Conservation (phyloP, 2,113 vertebrate genomes). For the Corythoichthys haematopterus region DNA sequence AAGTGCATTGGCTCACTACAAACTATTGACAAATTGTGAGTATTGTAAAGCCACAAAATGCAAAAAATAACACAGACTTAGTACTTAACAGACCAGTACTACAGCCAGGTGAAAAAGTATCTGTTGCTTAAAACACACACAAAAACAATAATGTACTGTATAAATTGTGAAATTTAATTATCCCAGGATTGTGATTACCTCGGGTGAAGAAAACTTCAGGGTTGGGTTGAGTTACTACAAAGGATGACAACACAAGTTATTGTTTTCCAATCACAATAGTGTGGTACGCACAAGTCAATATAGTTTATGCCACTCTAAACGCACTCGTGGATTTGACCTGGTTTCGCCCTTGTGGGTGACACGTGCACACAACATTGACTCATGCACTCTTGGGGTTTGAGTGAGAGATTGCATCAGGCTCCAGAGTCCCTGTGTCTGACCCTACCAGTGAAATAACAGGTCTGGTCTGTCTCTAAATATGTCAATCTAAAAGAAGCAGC, state of each 20-base stretch:
- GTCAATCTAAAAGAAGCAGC: slow-evolving; percentile 66
- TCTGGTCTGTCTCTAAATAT: slow-evolving; percentile 63
- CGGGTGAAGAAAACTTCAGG: not conserved
- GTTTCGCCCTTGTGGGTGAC: slow-evolving; percentile 34
- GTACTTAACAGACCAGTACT: not conserved
- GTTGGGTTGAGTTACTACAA: not conserved
- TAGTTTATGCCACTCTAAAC: slow-evolving; percentile 25
- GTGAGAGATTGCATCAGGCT: slow-evolving; percentile 62
- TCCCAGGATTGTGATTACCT: not conserved
- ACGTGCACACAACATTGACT: not conserved
- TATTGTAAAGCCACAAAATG: not conserved
- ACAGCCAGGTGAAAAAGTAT: too few relatives aligned
- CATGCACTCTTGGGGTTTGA: slow-evolving; percentile 3
- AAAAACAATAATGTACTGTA: not conserved
- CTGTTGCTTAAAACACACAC: too few relatives aligned
- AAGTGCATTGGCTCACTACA: not conserved
- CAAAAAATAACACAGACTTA: not conserved
- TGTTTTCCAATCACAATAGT: slow-evolving; percentile 22
- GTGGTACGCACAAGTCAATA: slow-evolving; percentile 24
- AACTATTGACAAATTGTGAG: not conserved
- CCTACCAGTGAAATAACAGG: slow-evolving; percentile 70
- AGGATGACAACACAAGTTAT: not conserved
- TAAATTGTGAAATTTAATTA: not conserved
- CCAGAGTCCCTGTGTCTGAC: slow-evolving; percentile 41
- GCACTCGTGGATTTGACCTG: slow-evolving; percentile 46